phyloP scores from a whole-genome alignment of 2,113 vertebrate species.

The Apteryx owenii region DNA sequence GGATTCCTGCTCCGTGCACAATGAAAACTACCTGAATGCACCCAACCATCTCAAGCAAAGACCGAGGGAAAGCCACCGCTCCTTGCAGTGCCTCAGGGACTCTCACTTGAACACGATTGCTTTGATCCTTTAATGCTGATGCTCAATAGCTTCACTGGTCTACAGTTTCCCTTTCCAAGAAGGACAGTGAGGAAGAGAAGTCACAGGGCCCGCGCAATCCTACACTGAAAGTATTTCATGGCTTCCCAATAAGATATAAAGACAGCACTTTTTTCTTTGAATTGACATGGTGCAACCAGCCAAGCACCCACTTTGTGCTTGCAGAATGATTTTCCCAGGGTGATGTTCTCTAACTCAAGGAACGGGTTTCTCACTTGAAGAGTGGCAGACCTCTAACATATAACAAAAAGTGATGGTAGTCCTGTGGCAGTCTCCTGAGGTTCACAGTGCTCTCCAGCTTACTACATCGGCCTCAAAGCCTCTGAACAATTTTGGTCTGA shows the following conservation, averaged over 20 bases:
- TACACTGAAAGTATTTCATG: fast-evolving
- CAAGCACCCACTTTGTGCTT: fast-evolving
- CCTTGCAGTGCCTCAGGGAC: too few relatives aligned
- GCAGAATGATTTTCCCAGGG: not conserved
- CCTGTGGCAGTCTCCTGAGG: not conserved
- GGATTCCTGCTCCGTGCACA: too few relatives aligned
- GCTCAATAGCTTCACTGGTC: not conserved
- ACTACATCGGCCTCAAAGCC: not conserved
- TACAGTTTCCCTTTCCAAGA: not conserved
- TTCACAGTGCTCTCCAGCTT: not conserved
- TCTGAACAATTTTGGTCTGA: not conserved
- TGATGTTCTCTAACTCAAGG: not conserved
- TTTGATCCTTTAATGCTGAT: not conserved
- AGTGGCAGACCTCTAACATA: not conserved
- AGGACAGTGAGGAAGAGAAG: not conserved
- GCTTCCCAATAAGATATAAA: not conserved
- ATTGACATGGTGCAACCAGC: fast-evolving
- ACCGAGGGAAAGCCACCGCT: too few relatives aligned
- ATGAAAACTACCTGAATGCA: not conserved
- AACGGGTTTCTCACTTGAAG: not conserved
- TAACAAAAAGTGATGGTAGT: not conserved
- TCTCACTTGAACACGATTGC: too few relatives aligned
- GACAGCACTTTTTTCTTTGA: not conserved
- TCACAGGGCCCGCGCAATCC: not conserved
- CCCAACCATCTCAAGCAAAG: not conserved